Evolutionary conservation across 2,797 vertebrate species (phyloP), one percentile per base, ranked within the genome.

Genomic region (Amphiprion clarkii): DNA sequence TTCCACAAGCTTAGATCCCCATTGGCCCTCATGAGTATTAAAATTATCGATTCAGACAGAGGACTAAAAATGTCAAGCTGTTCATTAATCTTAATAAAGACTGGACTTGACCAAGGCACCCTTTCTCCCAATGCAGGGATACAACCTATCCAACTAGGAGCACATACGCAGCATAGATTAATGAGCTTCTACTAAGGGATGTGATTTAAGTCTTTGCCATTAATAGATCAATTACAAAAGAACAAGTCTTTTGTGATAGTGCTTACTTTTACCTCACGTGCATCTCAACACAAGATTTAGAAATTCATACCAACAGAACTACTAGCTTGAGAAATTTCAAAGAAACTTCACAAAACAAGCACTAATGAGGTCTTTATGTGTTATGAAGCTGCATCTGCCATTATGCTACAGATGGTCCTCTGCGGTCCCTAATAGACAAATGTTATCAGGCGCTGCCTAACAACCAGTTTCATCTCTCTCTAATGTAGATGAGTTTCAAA

Each of bases 31-130:
- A 88, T 95, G 95, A 96, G 94, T 94, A 96, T 97, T 96, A 96
- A 93, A 95, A 92, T 89, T 95, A 97, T 97, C 76, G 96, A 96
- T 96, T 96, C 85, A 95, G 91, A 88, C 86, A 91, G 86, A 93
- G 92, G 93, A 93, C 92, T 95, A 95, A 97, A 95, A 98, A 97
- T 96, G 96, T 96, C 96, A 97, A 95, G 93, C 90, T 95, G 93
- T 95, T 95, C 92, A 96, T 95, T 95, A 94, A 96, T 96, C 95
- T 94, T 95, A 95, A 95, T 95, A 95, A 93, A 95, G 94, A 93
- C 93, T 91, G 87, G 90, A 94, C 89, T 92, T 94, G 93, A 95
- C 90, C 91, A 90, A 91, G 84, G 86, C 79, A 79, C 77, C 77
- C 74, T 88, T 88, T 89, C 78, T 90, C 86, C 88, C 82, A 71